Base-by-base conservation (phyloP, 2,888 invertebrate species). In the Phania funesta region DNA sequence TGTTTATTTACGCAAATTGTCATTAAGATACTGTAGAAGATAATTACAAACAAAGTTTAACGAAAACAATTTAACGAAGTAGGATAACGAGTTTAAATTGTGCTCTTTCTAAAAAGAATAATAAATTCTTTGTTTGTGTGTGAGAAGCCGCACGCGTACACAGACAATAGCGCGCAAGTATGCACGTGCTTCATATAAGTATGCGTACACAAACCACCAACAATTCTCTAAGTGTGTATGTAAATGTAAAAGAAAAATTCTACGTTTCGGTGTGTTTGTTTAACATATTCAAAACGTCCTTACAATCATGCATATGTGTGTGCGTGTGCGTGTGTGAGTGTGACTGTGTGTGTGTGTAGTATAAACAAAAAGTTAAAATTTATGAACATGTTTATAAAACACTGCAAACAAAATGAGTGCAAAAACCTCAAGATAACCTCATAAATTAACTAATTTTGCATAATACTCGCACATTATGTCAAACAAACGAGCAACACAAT, bases 1-100 rank as follows among this genome's bases (percentile, higher is more conserved):
- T 77, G 68, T 81, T 81, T 81, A 77, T 81, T 81, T 68, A 81
- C 67, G 58, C 73, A 77, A n/a, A 73, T 81, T 81, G 56, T 74
- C 54, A 74, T 65, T 71, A 67, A 76, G 67, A 71, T 76, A 5
- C 38, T 26, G 48, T 18, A 54, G 64, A 74, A 70, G 41, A 41
- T 16, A 41, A n/a, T 6, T 18, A 3, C 18, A 44, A 16, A 18
- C 41, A 32, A 1, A 13, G n/a, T 11, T 79, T 58, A 41, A 65
- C 22, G 56, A 32, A 22, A 20, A 32, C 13, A 26, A 41, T 41
- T 41, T n/a, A 13, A 32, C 5, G 26, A 6, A 13, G 5, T 16
- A 20, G n/a, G 8, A 48, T 48, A 58, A 71, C 38, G 48, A 58
- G 24, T 35, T 58, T 11, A 70, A 46, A n/a, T 32, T 29, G 32